Evolutionary conservation across 2,113 vertebrate genomes (phyloP).

Genomic region (Tragulus kanchil): DNA sequence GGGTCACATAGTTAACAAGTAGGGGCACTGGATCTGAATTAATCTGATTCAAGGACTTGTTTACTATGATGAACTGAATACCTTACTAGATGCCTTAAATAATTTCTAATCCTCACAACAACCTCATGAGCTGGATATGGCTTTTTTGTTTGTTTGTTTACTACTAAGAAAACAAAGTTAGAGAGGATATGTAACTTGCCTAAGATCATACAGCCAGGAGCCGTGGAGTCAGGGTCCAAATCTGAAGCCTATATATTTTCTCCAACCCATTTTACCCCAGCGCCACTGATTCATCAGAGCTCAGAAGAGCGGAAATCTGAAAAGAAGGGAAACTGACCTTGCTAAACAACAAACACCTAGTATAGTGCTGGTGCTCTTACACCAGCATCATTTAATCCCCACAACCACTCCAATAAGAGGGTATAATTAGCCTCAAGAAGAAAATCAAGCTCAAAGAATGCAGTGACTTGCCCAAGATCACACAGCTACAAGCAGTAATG

Average conservation of each 20-base stretch:
- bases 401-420: background rate
- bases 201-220: background rate
- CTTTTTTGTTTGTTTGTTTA: background rate
- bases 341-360: background rate
- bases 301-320: background rate
- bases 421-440: background rate
- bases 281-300: background rate
- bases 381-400: background rate
- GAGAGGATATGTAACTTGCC: background rate
- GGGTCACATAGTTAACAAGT: background rate
- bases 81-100: background rate
- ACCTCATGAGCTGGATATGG: background rate
- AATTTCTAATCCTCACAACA: background rate
- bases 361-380: background rate
- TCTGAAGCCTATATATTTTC: background rate
- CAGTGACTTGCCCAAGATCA: background rate
- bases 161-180: background rate
- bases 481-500: background rate
- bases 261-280: too few species aligned
- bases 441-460: background rate
- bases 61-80: background rate
- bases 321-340: background rate
- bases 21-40: background rate
- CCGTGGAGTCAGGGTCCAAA: background rate
- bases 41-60: background rate